phyloP scores from a whole-genome alignment of 2,888 invertebrate genomes.

The Petrolisthes manimaculis region DNA sequence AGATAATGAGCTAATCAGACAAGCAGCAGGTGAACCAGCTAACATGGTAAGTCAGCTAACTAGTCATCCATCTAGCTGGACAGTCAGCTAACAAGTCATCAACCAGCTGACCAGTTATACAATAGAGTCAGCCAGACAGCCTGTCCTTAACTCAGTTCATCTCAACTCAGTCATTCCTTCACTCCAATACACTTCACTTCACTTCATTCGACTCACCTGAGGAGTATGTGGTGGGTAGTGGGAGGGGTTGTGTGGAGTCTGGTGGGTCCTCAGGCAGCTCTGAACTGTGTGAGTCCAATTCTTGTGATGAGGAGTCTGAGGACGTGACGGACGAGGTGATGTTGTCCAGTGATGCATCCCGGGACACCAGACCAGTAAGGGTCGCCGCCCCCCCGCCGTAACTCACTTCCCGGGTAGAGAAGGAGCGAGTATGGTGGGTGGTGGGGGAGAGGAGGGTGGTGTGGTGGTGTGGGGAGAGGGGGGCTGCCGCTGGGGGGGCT shows the following conservation, averaged over 20 bases:
- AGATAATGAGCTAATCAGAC: too few relatives aligned
- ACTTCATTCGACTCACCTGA: constrained; percentile 28
- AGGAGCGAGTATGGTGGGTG: constrained; percentile 6
- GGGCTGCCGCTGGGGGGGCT: background rate
- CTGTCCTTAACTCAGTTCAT: too few relatives aligned
- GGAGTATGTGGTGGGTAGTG: constrained; percentile 18
- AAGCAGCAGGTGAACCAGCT: too few relatives aligned
- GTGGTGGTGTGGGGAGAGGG: constrained; percentile 9
- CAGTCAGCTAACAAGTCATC: too few relatives aligned
- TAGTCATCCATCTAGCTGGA: too few relatives aligned
- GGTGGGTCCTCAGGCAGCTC: constrained; percentile 49
- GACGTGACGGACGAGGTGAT: constrained; percentile 57
- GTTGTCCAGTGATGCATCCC: constrained; percentile 58
- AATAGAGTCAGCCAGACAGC: too few relatives aligned
- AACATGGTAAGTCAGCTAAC: too few relatives aligned
- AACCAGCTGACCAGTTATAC: too few relatives aligned
- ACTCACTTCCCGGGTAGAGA: background rate
- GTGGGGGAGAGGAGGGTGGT: constrained; percentile 12
- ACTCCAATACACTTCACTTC: too few relatives aligned
- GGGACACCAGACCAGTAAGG: constrained; percentile 37
- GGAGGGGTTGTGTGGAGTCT: background rate
- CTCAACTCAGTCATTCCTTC: too few relatives aligned
- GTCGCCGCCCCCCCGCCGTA: constrained; percentile 19
- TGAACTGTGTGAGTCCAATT: constrained; percentile 60
- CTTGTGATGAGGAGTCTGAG: constrained; percentile 55